Base-by-base conservation (phyloP, 2,797 vertebrate genomes). In the Pteronotus mesoamericanus region DNA sequence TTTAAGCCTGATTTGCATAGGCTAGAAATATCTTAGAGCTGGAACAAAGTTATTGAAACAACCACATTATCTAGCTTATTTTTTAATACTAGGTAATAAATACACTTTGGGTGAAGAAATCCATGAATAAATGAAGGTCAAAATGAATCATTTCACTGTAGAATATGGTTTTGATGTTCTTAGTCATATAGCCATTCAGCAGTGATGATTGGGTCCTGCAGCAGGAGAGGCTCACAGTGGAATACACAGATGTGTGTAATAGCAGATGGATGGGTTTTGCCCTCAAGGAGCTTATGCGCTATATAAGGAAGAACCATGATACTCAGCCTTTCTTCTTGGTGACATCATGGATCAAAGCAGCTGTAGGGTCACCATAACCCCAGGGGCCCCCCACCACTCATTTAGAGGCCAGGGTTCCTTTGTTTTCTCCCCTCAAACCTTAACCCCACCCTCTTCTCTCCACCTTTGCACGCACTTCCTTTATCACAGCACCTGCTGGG, bases 1-100 rank as follows among this genome's bases (percentile, higher is more conserved):
- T 82, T 83, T 34, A 86, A 37, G 37, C 16, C n/a, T 19, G 10
- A 95, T 92, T 96, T 95, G 69, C 85, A 93, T 94, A 79, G 39
- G 53, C 85, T 95, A 66, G 53, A 95, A 89, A 68, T 79, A 53
- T 10, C 46, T 79, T 77, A 95, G 59, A 91, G 21, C 46, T 44
- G n/a, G 32, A 37, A 53, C 34, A 80, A 72, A 72, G 55, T 42
- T 69, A 64, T 12, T 37, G 37, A 92, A 68, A 18, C 11, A 46
- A 61, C 29, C n/a, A 44, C 11, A 11, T 68, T 51, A 86, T 39
- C 51, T 89, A 83, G 53, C 82, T 51, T 32, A 61, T 51, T 48
- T 77, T 29, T 39, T 5, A 42, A 22, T 64, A 32, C 9, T 71
- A 78, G 29, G 37, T 75, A 37, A 34, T 59, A 86, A 89, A 68